Base-by-base conservation (phyloP, 2,113 vertebrate species). In the Sander vitreus region DNA sequence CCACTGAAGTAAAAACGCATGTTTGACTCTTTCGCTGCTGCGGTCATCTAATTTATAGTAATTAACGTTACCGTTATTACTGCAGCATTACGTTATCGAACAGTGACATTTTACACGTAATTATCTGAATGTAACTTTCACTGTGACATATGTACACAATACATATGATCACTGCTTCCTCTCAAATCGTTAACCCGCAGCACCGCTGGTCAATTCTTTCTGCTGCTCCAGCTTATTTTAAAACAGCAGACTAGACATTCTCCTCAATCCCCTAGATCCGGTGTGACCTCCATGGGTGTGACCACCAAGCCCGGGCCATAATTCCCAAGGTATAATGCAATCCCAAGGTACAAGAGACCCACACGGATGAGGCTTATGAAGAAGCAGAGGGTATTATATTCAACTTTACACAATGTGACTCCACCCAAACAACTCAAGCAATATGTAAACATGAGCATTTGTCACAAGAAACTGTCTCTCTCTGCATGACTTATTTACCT, bases 341-440 rank as follows among this genome's bases (percentile, higher is more conserved):
- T 43, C 39, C 39, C 39, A 43, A 43, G 39, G 39, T 43, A 11
- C 9, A 10, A 9, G 9, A 39, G 30, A 33, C 39, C 39, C 5
- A 68, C 65, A 63, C 39, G 54, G 80, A 85, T 70, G 36, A 43
- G 15, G 48, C 53, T 67, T 7, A 33, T 75, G 51, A 47, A 51
- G 27, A 58, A 77, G 73, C 33, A 30, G 2, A 47, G 15, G 51
- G 21, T 13, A 60, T 82, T 76, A 47, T 8, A 1, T 30, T 69
- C 0, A 65, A 53, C 80, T 91, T 87, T 85, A 82, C 67, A 83
- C 57, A 88, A 60, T 13, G 33, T 3, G 64, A 77, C 90, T 78
- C 89, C 93, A 81, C 88, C 90, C 80, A 78, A 73, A 68, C 10
- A 81, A 60, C 27, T 66, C 27, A 30, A 80, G 71, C 71, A 67